Percentiles rank a stretch among this genome's conserved stretches.
These are phyloP conservation scores for Heliconius erato DNA, from an alignment of 2,888 invertebrate genomes.

Conservation along the genomic window DNA sequence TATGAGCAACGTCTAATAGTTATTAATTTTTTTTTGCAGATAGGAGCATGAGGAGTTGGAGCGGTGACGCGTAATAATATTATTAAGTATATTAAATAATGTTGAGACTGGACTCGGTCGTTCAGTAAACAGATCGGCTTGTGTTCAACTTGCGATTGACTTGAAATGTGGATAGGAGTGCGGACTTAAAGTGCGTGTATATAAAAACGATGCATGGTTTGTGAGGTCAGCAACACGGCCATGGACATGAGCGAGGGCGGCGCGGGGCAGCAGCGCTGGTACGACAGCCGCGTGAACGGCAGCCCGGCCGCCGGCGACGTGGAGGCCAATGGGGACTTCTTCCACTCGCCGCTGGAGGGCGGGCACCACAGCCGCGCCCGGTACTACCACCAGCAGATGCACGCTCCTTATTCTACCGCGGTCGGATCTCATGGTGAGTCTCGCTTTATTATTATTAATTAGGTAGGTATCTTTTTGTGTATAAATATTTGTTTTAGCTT, in stretches of 20 bases:
- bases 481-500: too few relatives aligned
- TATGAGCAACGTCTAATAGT: constrained; percentile 14
- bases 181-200: constrained; percentile 81
- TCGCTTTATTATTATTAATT: constrained; percentile 9
- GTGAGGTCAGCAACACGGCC: constrained; percentile 80
- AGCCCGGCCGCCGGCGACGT: constrained; percentile 82
- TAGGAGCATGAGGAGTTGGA: constrained; percentile 55
- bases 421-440: constrained; percentile 84
- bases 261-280: constrained; percentile 83
- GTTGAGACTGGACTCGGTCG: constrained; percentile 52
- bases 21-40: constrained; percentile 63
- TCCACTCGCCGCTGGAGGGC: constrained; percentile 85
- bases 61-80: constrained; percentile 35
- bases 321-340: constrained; percentile 85
- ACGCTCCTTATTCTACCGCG: constrained; percentile 84
- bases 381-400: constrained; percentile 86
- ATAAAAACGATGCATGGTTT: constrained; percentile 85
- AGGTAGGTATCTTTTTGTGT: too few relatives aligned
- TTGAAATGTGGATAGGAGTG: constrained; percentile 79
- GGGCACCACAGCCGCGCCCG: constrained; percentile 84
- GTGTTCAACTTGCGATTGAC: constrained; percentile 61
- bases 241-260: constrained; percentile 85
- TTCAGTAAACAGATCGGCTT: constrained; percentile 58
- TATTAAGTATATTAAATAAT: constrained; percentile 52
- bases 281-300: constrained; percentile 85